Base-by-base conservation (phyloP, 2,888 invertebrate genomes). In the Abscondita cerata region DNA sequence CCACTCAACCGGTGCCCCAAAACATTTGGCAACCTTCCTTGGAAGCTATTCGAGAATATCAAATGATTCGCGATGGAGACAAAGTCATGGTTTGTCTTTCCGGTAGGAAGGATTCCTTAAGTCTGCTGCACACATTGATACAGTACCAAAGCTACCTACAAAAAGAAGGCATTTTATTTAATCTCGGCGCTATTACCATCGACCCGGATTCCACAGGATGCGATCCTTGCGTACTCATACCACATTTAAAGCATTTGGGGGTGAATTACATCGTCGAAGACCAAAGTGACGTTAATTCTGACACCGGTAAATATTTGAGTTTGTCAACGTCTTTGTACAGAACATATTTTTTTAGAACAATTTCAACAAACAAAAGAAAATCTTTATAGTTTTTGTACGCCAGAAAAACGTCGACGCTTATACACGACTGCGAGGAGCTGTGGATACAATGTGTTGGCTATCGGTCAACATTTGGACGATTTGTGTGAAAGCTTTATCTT, bases 401-500 rank as follows among this genome's bases (percentile, higher is more conserved):
- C 89, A 62, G 85, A 87, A 77, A 87, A 89, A 66, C 84, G 93
- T 11, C 89, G 90, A 3, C 86, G 92, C 63, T 85, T 93, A 34
- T 92, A 93, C 76, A 83, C 87, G 0, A 85, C 90, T 20, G 93
- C 93, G 0, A 85, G 89, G 64, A 84, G 87, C 56, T 88, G 91
- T 70, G 89, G 89, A 0, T 96, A 92, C 82, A 92, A 93, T 76
- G 95, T 95, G 1, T 83, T 94, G n/a, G 95, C 94, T 0, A 82
- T 95, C 31, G 95, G 93, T 1, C 95, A 95, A 77, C 91, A 91
- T 76, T 81, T 95, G 52, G 95, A 95, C 80, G 92, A 93, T 78
- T 83, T 95, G 3, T 89, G 92, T 18, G 89, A 92, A 74, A 90
- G 89, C 64, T 94, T 96, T 80, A 80, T 95, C 62, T 88, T 92